Conservation (phyloP, 2,113 vertebrate species). For the Corythaixoides concolor region DNA sequence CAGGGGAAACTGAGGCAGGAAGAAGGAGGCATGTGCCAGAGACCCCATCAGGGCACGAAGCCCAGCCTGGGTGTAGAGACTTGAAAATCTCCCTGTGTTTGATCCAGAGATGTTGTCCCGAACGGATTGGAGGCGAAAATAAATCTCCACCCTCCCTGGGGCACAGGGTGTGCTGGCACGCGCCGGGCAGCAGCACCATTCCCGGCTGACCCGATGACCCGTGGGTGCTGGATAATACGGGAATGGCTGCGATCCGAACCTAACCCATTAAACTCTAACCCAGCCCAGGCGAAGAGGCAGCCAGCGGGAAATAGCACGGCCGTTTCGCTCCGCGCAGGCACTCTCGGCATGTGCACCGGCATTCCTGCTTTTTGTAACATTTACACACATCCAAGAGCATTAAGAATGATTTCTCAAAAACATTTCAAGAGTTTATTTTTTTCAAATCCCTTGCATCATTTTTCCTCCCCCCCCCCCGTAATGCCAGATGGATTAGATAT, state of each 20-base stretch:
- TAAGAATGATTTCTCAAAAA: not conserved
- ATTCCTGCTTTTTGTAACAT: not conserved
- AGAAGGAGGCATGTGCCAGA: not conserved
- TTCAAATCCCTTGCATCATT: not conserved
- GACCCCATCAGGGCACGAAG: not conserved
- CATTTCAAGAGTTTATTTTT: not conserved
- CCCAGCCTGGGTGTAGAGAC: not conserved
- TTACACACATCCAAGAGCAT: not conserved
- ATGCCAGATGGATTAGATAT: conserved; percentile 35
- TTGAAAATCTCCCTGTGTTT: not conserved
- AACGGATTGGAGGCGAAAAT: rapidly evolving
- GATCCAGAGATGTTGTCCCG: not conserved
- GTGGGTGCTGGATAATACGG: rapidly evolving
- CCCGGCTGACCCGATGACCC: rapidly evolving
- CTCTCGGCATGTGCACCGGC: not conserved
- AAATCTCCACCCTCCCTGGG: not conserved
- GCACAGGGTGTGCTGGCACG: not conserved
- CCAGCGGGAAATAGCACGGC: not conserved
- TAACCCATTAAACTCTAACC: not conserved
- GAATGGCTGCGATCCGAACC: not conserved
- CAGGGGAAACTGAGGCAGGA: conserved; percentile 4
- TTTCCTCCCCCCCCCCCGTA: not conserved
- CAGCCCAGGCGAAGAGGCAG: not conserved
- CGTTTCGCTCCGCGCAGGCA: rapidly evolving
- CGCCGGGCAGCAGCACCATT: not conserved